These are phyloP conservation scores for Eudemis profundana DNA, from an alignment of 2,888 invertebrate genomes.

Conservation along the genomic window DNA sequence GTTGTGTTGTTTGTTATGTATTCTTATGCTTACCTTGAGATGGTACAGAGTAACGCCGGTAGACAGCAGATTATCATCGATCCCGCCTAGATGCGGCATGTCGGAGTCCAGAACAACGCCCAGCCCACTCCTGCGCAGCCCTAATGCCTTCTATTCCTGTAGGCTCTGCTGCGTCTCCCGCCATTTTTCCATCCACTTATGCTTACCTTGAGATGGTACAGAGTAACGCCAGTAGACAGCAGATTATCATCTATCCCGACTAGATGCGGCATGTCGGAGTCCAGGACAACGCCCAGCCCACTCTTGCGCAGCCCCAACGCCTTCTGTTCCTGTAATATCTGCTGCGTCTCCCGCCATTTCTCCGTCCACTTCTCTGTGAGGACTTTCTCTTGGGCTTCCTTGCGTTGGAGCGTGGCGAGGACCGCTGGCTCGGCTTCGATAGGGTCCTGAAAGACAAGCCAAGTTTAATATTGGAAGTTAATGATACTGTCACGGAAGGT, in stretches of 20 bases:
- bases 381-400: constrained; percentile 95
- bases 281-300: constrained; percentile 94
- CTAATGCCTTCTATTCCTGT: too few relatives aligned
- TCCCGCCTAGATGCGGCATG: too few relatives aligned
- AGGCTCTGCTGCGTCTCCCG: constrained; percentile 95
- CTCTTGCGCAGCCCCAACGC: constrained; percentile 94
- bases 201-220: constrained; percentile 93
- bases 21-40: constrained; percentile 88
- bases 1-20: too few relatives aligned
- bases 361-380: constrained; percentile 97
- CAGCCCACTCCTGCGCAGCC: constrained; percentile 93
- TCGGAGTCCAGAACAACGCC: constrained; percentile 95
- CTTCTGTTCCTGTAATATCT: constrained; percentile 94
- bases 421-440: constrained; percentile 87
- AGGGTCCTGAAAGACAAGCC: constrained; percentile 69
- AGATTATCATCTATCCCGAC: constrained; percentile 96
- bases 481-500: too few relatives aligned
- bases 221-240: constrained; percentile 94
- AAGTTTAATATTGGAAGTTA: not conserved
- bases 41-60: constrained; percentile 97
- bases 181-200: constrained; percentile 86
- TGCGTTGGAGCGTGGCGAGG: constrained; percentile 93
- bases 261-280: constrained; percentile 96
- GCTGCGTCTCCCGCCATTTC: constrained; percentile 96
- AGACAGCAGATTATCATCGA: constrained; percentile 94